phyloP scores from a whole-genome alignment of 2,888 invertebrate species.

The Ypsolopha scabrella region DNA sequence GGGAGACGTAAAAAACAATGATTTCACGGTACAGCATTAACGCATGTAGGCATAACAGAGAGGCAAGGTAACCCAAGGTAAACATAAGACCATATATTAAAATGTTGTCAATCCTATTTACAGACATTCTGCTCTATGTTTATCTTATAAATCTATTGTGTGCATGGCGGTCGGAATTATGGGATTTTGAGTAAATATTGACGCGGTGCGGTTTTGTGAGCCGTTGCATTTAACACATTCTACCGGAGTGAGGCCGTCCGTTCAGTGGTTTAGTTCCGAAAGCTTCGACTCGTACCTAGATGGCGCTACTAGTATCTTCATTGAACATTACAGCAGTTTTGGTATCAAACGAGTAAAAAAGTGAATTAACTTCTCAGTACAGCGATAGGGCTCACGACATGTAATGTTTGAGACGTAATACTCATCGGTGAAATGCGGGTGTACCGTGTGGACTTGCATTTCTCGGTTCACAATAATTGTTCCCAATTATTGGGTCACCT shows the following conservation, averaged over 20 bases:
- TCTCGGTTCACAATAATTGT: no score
- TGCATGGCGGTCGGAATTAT: constrained; percentile 65
- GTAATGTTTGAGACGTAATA: no score
- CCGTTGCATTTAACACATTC: constrained; percentile 64
- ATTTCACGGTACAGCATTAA: constrained; percentile 69
- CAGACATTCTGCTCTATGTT: constrained; percentile 67
- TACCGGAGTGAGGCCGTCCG: constrained; percentile 26
- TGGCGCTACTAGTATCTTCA: constrained; percentile 28
- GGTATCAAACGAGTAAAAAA: no score
- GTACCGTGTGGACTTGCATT: no score
- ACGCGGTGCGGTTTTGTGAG: constrained; percentile 50
- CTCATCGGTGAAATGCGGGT: no score
- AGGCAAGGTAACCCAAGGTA: constrained; percentile 54
- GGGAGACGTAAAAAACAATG: constrained; percentile 62
- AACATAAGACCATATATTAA: constrained; percentile 65
- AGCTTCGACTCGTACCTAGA: constrained; percentile 27
- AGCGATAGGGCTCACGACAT: no score
- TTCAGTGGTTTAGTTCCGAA: constrained; percentile 19
- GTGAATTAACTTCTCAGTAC: no score
- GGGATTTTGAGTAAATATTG: constrained; percentile 66
- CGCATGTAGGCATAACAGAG: constrained; percentile 67
- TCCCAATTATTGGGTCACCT: no score
- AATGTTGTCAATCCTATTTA: constrained; percentile 69
- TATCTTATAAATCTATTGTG: constrained; percentile 70
- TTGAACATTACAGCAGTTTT: no score